Evolutionary conservation across 2,113 vertebrate genomes (phyloP), one percentile per base, ranked within the genome.

Genomic region (Psophia crepitans): DNA sequence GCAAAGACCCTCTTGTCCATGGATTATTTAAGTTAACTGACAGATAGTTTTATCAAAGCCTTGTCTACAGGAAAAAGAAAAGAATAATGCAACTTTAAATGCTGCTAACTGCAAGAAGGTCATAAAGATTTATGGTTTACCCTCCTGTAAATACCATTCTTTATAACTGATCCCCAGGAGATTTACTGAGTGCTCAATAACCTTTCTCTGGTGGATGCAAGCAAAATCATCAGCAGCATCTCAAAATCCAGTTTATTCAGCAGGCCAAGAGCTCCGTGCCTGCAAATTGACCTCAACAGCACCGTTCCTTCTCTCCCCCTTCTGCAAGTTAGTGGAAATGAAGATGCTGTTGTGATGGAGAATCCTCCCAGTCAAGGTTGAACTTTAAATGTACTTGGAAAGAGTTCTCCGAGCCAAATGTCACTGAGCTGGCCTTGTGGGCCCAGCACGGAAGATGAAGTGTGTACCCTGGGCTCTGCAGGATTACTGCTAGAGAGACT

Each of bases 111-210:
- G 43, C 91, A 97, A 87, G 96, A 97, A 97, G 96, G 96, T 97
- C 96, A 97, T 75, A 78, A 97, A 94, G 95, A 98, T 97, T 96
- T 96, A 97, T 84, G 81, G 94, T 92, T 97, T 96, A 90, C 92
- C 84, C 84, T 96, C 37, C 65, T 86, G 91, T 97, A 96, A 98
- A 97, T 97, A 96, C 82, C 96, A 96, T 90, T 97, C 95, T 96
- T 98, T 97, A 93, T 80, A 97, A 95, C 81, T 56, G 76, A 97
- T 94, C 88, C 96, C 89, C 96, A 61, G 58, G 95, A 97, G 95
- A 97, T 78, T 78, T 87, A 73, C 86, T 82, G 85, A 96, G 97
- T 90, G 76, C 78, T 96, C 93, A 87, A 92, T 96, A 97, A 96
- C 90, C 95, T 98, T 97, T 97, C 95, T 92, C 65, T 92, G 39